Conservation (phyloP, 2,888 invertebrate genomes). For the Cephus runcator region DNA sequence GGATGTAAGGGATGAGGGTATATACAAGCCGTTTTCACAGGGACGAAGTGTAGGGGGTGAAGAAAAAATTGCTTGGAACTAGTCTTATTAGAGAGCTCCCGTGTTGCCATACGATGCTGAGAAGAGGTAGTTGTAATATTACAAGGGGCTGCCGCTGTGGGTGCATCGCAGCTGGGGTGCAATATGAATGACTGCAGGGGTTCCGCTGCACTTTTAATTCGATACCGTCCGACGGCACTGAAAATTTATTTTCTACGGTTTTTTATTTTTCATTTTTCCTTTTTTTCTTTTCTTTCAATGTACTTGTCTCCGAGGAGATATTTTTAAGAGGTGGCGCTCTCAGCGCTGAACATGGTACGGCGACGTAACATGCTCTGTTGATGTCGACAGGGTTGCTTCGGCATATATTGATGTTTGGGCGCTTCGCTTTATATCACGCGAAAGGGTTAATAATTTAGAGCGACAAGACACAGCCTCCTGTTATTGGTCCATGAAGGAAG, state of each 20-base stretch:
- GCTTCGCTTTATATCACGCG: neutral
- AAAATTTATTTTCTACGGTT: neutral
- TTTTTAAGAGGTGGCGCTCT: neutral
- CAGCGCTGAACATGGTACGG: neutral
- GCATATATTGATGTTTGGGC: neutral
- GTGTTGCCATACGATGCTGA: neutral
- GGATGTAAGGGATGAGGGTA: too few relatives aligned
- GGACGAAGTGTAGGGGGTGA: neutral
- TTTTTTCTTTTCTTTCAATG: neutral
- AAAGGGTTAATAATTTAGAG: constrained; percentile 56
- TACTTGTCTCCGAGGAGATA: neutral
- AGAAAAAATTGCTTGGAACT: neutral
- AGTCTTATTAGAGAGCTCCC: neutral
- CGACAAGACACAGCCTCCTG: constrained; percentile 52
- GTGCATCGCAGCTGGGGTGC: neutral
- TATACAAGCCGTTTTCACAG: neutral
- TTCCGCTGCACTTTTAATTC: neutral
- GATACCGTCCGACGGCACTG: neutral
- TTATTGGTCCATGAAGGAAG: constrained; percentile 61
- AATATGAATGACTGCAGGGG: neutral
- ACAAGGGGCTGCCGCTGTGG: neutral
- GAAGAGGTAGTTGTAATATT: neutral
- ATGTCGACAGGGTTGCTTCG: neutral
- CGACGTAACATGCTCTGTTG: neutral
- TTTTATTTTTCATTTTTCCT: neutral